A percentile compares a stretch with the other conserved stretches of the same genome.
Conservation (phyloP, 2,113 vertebrate species). For the Odontesthes bonariensis region DNA sequence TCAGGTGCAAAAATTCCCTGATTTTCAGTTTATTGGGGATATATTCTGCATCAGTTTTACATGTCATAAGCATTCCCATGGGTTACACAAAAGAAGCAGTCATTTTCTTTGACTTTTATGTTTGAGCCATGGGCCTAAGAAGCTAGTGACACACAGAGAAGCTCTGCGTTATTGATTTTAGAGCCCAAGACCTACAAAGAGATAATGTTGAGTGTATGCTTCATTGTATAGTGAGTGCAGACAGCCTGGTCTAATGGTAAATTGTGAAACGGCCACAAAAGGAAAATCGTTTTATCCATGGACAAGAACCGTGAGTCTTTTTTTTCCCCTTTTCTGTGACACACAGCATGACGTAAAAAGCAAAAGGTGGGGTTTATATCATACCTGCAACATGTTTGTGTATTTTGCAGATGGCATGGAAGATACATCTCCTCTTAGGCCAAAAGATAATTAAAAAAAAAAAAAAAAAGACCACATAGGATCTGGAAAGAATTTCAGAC, state of each 20-base stretch:
- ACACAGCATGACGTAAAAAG: background rate
- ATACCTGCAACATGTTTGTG: background rate
- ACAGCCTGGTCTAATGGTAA: background rate
- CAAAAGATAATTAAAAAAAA: no score
- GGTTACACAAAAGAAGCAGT: background rate
- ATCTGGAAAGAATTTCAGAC: no score
- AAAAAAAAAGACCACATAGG: no score
- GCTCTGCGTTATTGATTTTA: slow-evolving; percentile 9
- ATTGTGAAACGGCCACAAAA: background rate
- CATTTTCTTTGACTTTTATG: slow-evolving; percentile 5
- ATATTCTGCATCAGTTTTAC: background rate
- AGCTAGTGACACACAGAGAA: background rate
- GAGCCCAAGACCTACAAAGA: background rate
- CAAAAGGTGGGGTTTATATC: background rate
- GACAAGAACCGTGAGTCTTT: background rate
- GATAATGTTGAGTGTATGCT: slow-evolving; percentile 18
- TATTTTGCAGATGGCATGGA: background rate
- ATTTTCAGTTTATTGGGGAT: slow-evolving; percentile 33
- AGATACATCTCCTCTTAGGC: no score
- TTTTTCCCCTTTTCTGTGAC: slow-evolving; percentile 3
- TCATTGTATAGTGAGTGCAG: slow-evolving; percentile 1
- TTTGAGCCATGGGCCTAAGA: slow-evolving; percentile 10
- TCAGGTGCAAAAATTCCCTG: slow-evolving; percentile 18
- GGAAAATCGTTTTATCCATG: background rate
- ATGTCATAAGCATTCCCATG: slow-evolving; percentile 10